Evolutionary conservation across 2,888 invertebrate genomes (phyloP), one percentile per base, ranked within the genome.

Genomic region (Hirtodrosophila alboralis): DNA sequence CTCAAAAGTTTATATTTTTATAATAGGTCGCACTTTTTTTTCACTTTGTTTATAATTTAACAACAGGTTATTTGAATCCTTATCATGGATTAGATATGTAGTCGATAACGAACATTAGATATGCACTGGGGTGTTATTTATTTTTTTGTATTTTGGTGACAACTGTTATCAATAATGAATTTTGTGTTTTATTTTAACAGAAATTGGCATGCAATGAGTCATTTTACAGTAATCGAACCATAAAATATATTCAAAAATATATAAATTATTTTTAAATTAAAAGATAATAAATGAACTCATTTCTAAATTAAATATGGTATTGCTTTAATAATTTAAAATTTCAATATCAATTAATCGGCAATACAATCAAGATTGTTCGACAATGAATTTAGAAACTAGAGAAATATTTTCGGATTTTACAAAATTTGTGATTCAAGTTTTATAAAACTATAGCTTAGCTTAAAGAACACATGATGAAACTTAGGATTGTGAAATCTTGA

Each of bases 1-100:
- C 38, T 38, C 34, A 44, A 23, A 45, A 67, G 3, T 31, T 41
- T 60, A 52, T 59, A 23, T 31, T 41, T 60, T 45, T 59, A 23
- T 12, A 21, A 21, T 7, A 9, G n/a, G n/a, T 30, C 16, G 36
- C 4, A 45, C 9, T 31, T 31, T 16, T 4, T 21, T 10, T 49
- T 43, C 40, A 14, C 6, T 5, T 31, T 7, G n/a, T 13, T 27
- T n/a, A 23, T 7, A 44, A 10, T 45, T 37, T 54, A n/a, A 43
- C 37, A 38, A 21, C 21, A 8, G 26, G 30, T 36, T 61, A 13
- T 38, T 38, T 8, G 31, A 2, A 34, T 14, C 16, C 58, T 34
- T 64, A 71, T 71, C 66, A 14, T 13, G n/a, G 4, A 7, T 14
- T 40, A 23, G 40, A 41, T 23, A 45, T 23, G 23, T 1, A 8